phyloP scores from a whole-genome alignment of 2,888 invertebrate genomes.

The Iphiclides podalirius region DNA sequence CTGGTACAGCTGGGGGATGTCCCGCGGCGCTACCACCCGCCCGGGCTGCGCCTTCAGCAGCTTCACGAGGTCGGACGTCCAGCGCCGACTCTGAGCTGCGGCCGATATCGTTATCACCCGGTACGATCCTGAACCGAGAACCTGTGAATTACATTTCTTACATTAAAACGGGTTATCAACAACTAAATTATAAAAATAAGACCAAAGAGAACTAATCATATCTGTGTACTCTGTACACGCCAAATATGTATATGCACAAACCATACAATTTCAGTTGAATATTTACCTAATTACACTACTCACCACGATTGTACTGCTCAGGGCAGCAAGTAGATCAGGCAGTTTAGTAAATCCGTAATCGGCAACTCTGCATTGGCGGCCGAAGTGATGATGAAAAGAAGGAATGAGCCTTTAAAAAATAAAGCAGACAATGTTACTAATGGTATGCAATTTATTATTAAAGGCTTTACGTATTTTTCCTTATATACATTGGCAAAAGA shows the following conservation, averaged over 20 bases:
- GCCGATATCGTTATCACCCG: conserved; percentile 93
- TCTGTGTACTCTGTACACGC: too few species aligned
- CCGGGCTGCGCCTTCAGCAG: conserved; percentile 90
- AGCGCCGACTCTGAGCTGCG: conserved; percentile 92
- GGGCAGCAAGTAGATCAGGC: conserved; percentile 92
- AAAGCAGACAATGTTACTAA: too few species aligned
- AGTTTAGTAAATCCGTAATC: conserved; percentile 98
- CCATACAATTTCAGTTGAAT: too few species aligned
- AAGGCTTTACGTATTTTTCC: too few species aligned
- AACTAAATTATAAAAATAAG: too few species aligned
- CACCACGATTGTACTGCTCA: conserved; percentile 92
- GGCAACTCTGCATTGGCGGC: conserved; percentile 95
- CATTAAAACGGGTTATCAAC: too few species aligned
- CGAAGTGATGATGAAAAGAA: conserved; percentile 97
- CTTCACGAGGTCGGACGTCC: conserved; percentile 93
- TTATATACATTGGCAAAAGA: too few species aligned
- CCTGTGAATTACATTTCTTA: conserved; percentile 79
- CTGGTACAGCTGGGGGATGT: conserved; percentile 85
- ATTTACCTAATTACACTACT: too few species aligned
- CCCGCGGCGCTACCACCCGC: conserved; percentile 85
- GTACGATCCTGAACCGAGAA: conserved; percentile 94
- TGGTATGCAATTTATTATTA: too few species aligned
- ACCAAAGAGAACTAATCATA: too few species aligned
- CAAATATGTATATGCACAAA: too few species aligned
- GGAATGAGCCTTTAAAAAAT: conserved; percentile 88